phyloP scores from a whole-genome alignment of 2,888 invertebrate genomes.

The Pseudococcus jackbeardsleyi region DNA sequence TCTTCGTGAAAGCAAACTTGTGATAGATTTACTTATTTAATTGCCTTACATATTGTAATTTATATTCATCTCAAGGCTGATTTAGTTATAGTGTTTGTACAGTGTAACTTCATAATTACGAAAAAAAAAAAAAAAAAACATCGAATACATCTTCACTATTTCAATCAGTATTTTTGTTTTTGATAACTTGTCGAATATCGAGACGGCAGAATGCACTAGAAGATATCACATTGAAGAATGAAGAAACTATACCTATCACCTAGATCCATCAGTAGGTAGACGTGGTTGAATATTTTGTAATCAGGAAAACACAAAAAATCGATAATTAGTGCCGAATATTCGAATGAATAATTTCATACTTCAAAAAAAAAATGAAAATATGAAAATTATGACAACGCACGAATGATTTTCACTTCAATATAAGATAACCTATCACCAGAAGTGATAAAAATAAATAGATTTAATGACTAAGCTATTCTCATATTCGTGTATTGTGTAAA shows the following conservation, averaged over 20 bases:
- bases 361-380: neutral
- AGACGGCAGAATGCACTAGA: too few relatives aligned
- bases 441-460: neutral
- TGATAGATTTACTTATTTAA: neutral
- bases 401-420: neutral
- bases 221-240: too few relatives aligned
- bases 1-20: too few relatives aligned
- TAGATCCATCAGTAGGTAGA: too few relatives aligned
- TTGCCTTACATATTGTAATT: neutral
- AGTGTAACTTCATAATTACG: neutral
- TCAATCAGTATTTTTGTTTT: too few relatives aligned
- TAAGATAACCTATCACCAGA: neutral
- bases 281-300: too few relatives aligned
- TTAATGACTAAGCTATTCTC: neutral
- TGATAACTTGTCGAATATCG: too few relatives aligned
- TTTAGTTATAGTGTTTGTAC: slow-evolving; percentile 17
- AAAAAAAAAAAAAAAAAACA: neutral
- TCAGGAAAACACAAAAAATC: too few relatives aligned
- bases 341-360: too few relatives aligned
- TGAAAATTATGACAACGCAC: neutral
- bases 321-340: too few relatives aligned
- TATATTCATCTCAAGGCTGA: slow-evolving; percentile 39
- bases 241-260: too few relatives aligned
- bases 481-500: neutral
- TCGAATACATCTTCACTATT: neutral